Conservation (phyloP, 2,113 vertebrate species). For the Larimichthys polyactis region DNA sequence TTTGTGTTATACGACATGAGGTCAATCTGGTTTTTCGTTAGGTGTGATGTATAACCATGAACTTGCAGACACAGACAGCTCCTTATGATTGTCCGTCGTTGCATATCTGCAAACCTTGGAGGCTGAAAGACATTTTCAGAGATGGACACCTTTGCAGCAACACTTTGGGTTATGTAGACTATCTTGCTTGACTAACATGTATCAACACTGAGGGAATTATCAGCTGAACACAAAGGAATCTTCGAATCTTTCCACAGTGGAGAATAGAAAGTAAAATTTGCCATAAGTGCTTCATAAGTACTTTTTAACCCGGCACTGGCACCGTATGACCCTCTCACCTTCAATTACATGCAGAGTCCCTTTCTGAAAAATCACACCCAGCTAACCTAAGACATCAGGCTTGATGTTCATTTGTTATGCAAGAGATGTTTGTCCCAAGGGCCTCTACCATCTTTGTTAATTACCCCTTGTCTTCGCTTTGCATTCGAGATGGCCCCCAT, state of each 20-base stretch:
- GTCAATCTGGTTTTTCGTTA: too few relatives aligned
- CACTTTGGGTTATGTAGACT: not conserved
- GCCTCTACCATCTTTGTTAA: slow-evolving; percentile 62
- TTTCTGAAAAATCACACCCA: slow-evolving; percentile 41
- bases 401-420: slow-evolving; percentile 35
- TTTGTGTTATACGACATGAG: too few relatives aligned
- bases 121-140: not conserved
- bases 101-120: too few relatives aligned
- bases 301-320: slow-evolving; percentile 19
- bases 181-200: not conserved
- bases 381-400: slow-evolving; percentile 43
- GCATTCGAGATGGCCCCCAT: slow-evolving; percentile 25
- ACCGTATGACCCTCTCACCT: slow-evolving; percentile 50
- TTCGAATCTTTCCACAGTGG: not conserved
- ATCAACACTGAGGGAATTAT: not conserved
- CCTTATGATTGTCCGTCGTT: too few relatives aligned
- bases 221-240: not conserved
- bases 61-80: too few relatives aligned
- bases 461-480: slow-evolving; percentile 59
- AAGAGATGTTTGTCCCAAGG: slow-evolving; percentile 33
- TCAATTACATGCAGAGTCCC: slow-evolving; percentile 54
- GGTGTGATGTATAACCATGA: too few relatives aligned
- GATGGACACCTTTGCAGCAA: not conserved
- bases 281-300: slow-evolving; percentile 48
- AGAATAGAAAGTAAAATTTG: slow-evolving; percentile 20